Base-by-base conservation (phyloP, 2,797 vertebrate species). In the Lateolabrax maculatus region DNA sequence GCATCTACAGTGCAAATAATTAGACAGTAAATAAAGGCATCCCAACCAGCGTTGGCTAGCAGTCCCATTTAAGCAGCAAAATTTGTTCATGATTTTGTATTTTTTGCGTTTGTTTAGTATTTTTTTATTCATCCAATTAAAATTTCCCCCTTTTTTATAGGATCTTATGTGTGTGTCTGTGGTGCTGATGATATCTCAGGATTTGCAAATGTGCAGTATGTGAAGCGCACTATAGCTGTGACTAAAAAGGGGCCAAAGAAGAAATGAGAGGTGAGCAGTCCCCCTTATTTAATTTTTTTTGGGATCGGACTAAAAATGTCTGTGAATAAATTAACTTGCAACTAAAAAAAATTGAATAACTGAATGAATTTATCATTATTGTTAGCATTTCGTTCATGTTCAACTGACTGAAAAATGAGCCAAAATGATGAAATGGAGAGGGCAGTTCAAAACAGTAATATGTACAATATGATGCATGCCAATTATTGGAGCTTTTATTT, bases 1-100 rank as follows among this genome's bases (percentile, higher is more conserved):
- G 97, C 98, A 99, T 99, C 98, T 99, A 98, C 94, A 95, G 97
- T 97, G 90, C 92, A 97, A 96, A 99, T 93, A 97, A 97, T 97
- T 94, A 93, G 93, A 96, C 91, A 96, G 96, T 99, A 90, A 99
- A 96, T 97, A 97, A 95, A 96, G 93, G 88, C 83, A 92, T 94
- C 95, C 93, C 90, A 87, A 94, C 84, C 92, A 94, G 93, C 37
- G 92, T 91, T 96, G 96, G 96, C 97, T 97, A 98, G 96, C 97
- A 97, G 96, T 97, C 96, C 96, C 97, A 96, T 94, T 95, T 95
- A 96, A 96, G 94, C 94, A 94, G 95, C 90, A 92, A 92, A 95
- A 96, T 96, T 93, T 95, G 34, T 90, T 93, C 58, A 90, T 88
- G 90, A 95, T 25, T 66, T 41, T 25, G 43, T 19, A 23, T 25